Evolutionary conservation across 2,888 invertebrate species (phyloP).

Genomic region (Agriopis marginaria): DNA sequence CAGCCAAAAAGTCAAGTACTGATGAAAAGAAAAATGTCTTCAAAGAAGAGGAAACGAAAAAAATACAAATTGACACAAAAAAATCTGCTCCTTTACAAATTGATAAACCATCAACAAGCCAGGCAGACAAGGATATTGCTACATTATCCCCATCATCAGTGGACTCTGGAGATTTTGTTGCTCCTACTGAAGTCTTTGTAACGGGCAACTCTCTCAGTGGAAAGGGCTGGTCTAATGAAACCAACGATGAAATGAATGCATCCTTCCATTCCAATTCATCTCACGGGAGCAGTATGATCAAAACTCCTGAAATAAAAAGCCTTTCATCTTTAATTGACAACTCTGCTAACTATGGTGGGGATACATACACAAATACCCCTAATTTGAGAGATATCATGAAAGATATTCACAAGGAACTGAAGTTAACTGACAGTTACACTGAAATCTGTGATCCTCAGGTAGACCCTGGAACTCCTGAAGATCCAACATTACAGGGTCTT

Average conservation of each 20-base stretch:
- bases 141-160: conserved; percentile 68
- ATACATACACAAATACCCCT: conserved; percentile 66
- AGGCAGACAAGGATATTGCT: conserved; percentile 55
- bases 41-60: conserved; percentile 40
- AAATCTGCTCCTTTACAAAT: conserved; percentile 54
- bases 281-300: conserved; percentile 80
- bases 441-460: conserved; percentile 62
- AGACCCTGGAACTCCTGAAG: conserved; percentile 70
- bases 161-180: conserved; percentile 70
- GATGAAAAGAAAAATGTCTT: conserved; percentile 45
- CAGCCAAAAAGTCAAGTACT: conserved; percentile 41
- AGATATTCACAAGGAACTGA: conserved; percentile 77
- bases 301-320: conserved; percentile 82
- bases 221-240: conserved; percentile 89
- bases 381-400: conserved; percentile 88
- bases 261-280: conserved; percentile 84
- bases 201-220: conserved; percentile 89
- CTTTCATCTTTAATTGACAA: conserved; percentile 77
- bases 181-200: conserved; percentile 65
- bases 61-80: conserved; percentile 14
- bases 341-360: conserved; percentile 69
- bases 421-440: conserved; percentile 69
- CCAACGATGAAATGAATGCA: conserved; percentile 82
- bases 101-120: conserved; percentile 69
- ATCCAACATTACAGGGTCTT: conserved; percentile 76